Conservation (phyloP, 37 sponge, comb jelly and placozoan genomes). For the Aphrocallistes beatrix region DNA sequence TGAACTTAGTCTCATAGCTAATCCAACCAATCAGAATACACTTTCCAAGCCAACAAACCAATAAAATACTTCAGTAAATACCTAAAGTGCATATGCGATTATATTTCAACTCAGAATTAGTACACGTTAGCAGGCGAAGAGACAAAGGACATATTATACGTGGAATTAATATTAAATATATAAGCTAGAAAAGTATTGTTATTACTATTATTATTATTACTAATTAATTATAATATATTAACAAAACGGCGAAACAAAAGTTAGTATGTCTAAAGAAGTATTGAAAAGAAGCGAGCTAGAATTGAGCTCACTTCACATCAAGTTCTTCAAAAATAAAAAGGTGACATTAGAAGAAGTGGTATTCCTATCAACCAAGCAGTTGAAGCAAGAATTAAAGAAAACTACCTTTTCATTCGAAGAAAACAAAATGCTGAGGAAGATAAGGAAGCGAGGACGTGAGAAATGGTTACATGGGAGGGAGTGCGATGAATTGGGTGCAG, state of each 20-base stretch:
- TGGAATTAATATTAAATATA: no score
- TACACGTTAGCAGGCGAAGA: no score
- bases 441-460: conserved; percentile 2
- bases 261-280: background rate
- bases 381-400: background rate
- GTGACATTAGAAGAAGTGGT: background rate
- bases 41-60: no score
- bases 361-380: background rate
- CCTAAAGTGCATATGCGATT: no score
- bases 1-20: no score
- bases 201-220: no score
- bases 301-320: background rate
- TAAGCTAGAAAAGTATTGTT: no score
- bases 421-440: background rate
- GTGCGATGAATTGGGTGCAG: background rate
- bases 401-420: background rate
- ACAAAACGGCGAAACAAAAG: background rate
- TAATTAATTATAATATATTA: background rate
- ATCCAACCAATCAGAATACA: no score
- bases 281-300: background rate
- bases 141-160: no score
- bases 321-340: background rate
- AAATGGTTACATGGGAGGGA: background rate
- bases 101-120: no score
- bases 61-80: no score